Evolutionary conservation across 2,888 invertebrate genomes (phyloP), one percentile per base, ranked within the genome.

Genomic region (Temnothorax unifasciatus): DNA sequence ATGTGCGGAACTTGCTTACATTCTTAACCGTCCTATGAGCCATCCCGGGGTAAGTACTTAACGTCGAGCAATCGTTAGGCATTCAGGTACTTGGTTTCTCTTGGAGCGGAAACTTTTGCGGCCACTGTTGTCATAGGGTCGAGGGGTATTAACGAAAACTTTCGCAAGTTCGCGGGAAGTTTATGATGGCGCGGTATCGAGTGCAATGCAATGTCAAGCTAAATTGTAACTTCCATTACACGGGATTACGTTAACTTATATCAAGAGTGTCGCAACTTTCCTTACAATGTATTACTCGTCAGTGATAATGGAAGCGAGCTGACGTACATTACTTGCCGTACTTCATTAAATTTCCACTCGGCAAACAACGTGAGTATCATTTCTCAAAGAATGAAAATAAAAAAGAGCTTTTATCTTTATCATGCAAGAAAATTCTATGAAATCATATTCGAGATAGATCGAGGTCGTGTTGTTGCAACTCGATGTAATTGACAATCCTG

Each of bases 1-100:
- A 18, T 47, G 71, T n/a, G 21, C 13, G 18, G 13, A 44, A 73
- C 41, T 75, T 69, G n/a, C 63, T 54, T 34, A 38, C 44, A 75
- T 59, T 64, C 66, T 76, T 74, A 52, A 44, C 38, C 64, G 25
- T 13, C 21, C 54, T 44, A 34, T 41, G 71, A 71, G 38, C 11
- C 63, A 82, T 75, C 71, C 85, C 74, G 13, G 2, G 34, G 59
- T 76, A 66, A 59, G 71, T 89, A 90, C 90, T 91, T 90, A 89
- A 85, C 85, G 89, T 90, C 87, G 87, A 88, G 85, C 79, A 89
- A 90, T 92, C 90, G 89, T 84, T 71, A 86, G 86, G 83, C 79
- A 64, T 87, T 79, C 79, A 38, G 86, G 82, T 86, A 88, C 83
- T 79, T 83, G 85, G 74, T 82, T 25, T 34, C 82, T 71, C 59